phyloP scores from a whole-genome alignment of 2,797 vertebrate species.

The Catharus ustulatus region DNA sequence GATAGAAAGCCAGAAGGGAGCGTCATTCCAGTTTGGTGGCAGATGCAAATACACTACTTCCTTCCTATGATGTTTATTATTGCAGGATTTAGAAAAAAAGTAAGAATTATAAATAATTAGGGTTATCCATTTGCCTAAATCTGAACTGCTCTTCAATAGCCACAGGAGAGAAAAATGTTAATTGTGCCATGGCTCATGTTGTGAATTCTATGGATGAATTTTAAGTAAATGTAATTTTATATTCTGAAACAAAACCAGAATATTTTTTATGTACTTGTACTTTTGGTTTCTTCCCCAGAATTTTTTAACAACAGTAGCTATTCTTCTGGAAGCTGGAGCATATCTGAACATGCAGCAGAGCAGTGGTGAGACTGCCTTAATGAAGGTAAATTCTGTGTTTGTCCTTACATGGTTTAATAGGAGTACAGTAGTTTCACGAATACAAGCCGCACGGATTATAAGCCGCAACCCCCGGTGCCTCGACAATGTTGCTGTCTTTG shows the following conservation, averaged over 20 bases:
- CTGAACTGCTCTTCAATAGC: background rate
- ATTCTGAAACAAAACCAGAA: background rate
- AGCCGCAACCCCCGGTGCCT: no score
- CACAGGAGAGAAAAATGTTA: background rate
- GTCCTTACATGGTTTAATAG: background rate
- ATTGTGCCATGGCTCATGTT: background rate
- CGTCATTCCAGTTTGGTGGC: background rate
- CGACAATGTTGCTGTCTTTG: no score
- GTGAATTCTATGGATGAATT: background rate
- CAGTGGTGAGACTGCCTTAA: constrained; percentile 93
- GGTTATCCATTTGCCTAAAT: background rate
- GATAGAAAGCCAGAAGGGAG: background rate
- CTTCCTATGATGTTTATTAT: background rate
- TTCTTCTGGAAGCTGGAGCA: constrained; percentile 94
- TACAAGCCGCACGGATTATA: no score
- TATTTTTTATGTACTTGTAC: background rate
- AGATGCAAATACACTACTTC: background rate
- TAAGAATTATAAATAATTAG: background rate
- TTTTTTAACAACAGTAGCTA: constrained; percentile 92
- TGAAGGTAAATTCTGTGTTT: constrained; percentile 84
- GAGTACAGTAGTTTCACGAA: no score
- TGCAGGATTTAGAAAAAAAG: background rate
- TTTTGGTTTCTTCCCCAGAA: constrained; percentile 78
- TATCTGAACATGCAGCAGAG: constrained; percentile 90
- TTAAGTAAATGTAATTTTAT: background rate